Base-by-base conservation (phyloP, 2,113 vertebrate genomes). In the Ciconia maguari region DNA sequence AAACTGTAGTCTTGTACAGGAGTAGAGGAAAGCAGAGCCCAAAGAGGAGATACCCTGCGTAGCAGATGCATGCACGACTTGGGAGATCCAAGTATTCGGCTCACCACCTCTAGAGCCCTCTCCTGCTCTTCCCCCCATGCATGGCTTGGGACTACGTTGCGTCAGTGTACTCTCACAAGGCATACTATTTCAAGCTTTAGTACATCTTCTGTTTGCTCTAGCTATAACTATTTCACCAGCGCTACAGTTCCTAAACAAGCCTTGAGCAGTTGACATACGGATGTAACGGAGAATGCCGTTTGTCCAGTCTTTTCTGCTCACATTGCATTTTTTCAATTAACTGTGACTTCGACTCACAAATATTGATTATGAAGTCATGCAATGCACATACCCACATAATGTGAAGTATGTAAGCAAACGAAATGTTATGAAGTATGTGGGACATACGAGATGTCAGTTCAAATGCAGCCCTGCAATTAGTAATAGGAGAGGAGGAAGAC, bases 61-160 rank as follows among this genome's bases (percentile, higher is more conserved):
- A 70, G n/a, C 42, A 85, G 30, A 48, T 34, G 29, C 20, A 29
- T 2, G 1, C 29, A 18, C 0, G 0, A 25, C n/a, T 64, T 13
- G 1, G 30, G 30, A 84, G 57, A 66, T 16, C 15, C 48, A 60
- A 68, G 17, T 4, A 25, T 8, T n/a, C 32, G 27, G 30, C 34
- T 77, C 19, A 27, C 1, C 1, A 0, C 19, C 44, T 51, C 61
- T 16, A 27, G 12, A 83, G 6, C 4, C 29, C 14, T 68, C 34
- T 85, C 52, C 49, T 64, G 30, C 10, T 77, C 16, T 61, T 74
- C 12, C 25, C 13, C 21, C 13, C 16, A 30, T 13, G 5, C 16
- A 9, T 10, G 17, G 16, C 34, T 83, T 27, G 51, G 41, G 41
- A 34, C 49, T 29, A 42, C 0, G 1, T 30, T 24, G 20, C 48